Percentiles rank a stretch among this genome's conserved stretches.
Evolutionary conservation across 2,888 invertebrate species (phyloP).

Genomic region (Graphium colonna): DNA sequence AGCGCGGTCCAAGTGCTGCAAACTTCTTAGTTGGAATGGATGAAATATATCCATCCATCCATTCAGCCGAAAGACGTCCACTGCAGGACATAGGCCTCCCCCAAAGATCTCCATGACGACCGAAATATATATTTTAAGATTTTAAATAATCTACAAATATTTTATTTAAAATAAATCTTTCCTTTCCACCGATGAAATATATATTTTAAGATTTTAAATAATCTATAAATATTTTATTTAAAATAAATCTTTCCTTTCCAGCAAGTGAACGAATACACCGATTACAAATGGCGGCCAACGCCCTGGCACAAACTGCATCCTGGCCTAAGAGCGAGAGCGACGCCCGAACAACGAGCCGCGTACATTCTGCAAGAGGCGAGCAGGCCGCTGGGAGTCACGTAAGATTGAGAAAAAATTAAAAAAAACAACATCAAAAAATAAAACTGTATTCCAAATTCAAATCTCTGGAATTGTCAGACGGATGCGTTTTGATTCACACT

Average conservation of each 20-base stretch:
- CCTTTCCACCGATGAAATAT: slow-evolving; percentile 46
- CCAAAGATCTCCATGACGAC: too few species aligned
- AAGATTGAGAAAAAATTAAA: background rate
- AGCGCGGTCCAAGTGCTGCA: too few species aligned
- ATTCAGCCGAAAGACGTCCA: too few species aligned
- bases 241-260: slow-evolving; percentile 29
- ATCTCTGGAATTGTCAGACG: background rate
- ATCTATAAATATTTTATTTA: too few species aligned
- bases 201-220: too few species aligned
- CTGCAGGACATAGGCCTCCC: too few species aligned
- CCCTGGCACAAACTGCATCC: slow-evolving; percentile 45
- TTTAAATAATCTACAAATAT: too few species aligned
- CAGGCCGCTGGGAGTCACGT: slow-evolving; percentile 28
- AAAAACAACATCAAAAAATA: background rate
- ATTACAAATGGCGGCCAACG: slow-evolving; percentile 46
- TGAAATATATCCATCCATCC: too few species aligned
- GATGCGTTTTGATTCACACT: too few species aligned
- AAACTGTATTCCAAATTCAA: background rate
- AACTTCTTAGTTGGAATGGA: too few species aligned
- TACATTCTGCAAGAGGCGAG: slow-evolving; percentile 39
- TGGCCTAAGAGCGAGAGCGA: slow-evolving; percentile 43
- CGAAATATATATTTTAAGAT: too few species aligned
- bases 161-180: too few species aligned
- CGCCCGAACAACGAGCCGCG: slow-evolving; percentile 37
- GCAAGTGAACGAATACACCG: slow-evolving; percentile 52